phyloP scores from a whole-genome alignment of 2,113 vertebrate species.

The Rana temporaria region DNA sequence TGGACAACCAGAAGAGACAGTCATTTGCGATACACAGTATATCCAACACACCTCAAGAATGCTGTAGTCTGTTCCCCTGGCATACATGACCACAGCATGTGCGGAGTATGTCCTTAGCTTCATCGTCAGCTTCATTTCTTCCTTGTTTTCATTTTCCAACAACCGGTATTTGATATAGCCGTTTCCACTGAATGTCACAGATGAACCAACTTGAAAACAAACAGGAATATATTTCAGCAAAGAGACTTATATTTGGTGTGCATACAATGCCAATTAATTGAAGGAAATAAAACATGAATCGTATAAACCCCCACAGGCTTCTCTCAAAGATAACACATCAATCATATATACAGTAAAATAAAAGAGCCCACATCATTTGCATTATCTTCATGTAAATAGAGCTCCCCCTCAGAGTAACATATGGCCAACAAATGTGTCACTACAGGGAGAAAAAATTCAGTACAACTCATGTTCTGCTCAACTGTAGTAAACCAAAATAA shows the following conservation, averaged over 20 bases:
- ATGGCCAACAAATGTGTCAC: not conserved
- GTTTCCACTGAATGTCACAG: conserved; percentile 89
- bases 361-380: not conserved
- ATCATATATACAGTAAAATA: not conserved
- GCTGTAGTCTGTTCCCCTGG: conserved; percentile 95
- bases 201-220: conserved; percentile 72
- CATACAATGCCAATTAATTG: conserved; percentile 18
- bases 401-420: not conserved
- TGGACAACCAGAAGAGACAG: not conserved
- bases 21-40: not conserved
- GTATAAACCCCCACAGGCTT: not conserved
- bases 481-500: no score
- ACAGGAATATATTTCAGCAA: conserved; percentile 7
- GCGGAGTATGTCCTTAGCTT: conserved; percentile 87
- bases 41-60: conserved; percentile 85
- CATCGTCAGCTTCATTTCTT: conserved; percentile 93
- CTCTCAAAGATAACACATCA: not conserved
- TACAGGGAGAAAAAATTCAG: no score
- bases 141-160: conserved; percentile 92
- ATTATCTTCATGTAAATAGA: not conserved
- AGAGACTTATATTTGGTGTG: conserved; percentile 2
- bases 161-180: conserved; percentile 93
- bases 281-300: conserved; percentile 39
- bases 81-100: conserved; percentile 94
- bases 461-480: no score